Evolutionary conservation across 2,888 invertebrate species (phyloP), one percentile per base, ranked within the genome.

Genomic region (Globia sparganii): DNA sequence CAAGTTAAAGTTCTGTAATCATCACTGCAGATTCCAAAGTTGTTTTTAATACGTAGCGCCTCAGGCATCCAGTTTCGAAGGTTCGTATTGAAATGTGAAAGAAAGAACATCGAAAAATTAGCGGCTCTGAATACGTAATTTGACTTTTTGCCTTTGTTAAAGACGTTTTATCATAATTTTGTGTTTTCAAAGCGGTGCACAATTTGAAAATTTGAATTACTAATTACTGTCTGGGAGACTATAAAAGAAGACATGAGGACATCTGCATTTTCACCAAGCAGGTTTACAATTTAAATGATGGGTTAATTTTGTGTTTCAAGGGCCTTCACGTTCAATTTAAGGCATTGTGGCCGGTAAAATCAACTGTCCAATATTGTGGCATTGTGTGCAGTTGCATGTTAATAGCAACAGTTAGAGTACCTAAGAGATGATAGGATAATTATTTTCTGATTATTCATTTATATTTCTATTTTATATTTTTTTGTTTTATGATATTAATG

Each of bases 1-100:
- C 78, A 87, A 84, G 86, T 86, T 88, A 85, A 88, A 86, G 82
- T 90, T 85, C 78, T 86, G 81, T 87, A 87, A 89, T 89, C 86
- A 88, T 81, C 72, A 71, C 83, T 82, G 81, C 77, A 83, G 72
- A 86, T 88, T 87, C 77, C 79, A 78, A 88, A 83, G 77, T 89
- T 80, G 84, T 86, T 87, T 89, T 86, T 86, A 89, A 87, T 83
- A 78, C 78, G 83, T 81, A 83, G 82, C 75, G 84, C 89, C 91
- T 72, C 43, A 68, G 89, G 91, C 81, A 37, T 79, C 77, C 72
- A 85, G 83, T 72, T 78, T 81, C 73, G 78, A 83, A 80, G 81
- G 67, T 77, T 81, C 53, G 62, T 75, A 87, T 86, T 83, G 78
- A 78, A 83, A 84, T 84, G 74, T 72, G 76, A 67, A 80, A 72